A percentile compares a stretch with the other conserved stretches of the same genome.
phyloP scores from a whole-genome alignment of 2,113 vertebrate genomes.

The Ornithorhynchus anatinus region DNA sequence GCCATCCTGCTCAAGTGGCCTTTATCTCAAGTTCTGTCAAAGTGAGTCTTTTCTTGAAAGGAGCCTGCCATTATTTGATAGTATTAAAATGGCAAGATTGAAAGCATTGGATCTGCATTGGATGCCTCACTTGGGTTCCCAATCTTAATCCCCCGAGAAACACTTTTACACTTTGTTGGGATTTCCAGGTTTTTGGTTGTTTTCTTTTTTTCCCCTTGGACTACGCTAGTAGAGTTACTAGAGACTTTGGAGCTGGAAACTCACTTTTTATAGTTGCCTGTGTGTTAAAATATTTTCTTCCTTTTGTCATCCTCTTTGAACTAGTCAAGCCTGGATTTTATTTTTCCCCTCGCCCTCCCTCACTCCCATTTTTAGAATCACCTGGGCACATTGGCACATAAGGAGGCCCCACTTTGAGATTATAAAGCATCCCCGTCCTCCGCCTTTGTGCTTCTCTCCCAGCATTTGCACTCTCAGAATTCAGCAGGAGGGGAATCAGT shows the following conservation, averaged over 20 bases:
- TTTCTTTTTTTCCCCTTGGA: constrained; percentile 11
- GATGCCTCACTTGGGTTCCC: neutral
- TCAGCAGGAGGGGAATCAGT: no score
- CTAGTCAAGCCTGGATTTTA: no score
- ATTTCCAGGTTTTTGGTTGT: constrained; percentile 15
- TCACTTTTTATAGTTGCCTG: constrained; percentile 17
- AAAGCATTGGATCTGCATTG: neutral
- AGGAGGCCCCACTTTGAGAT: no score
- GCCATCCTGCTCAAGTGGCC: constrained; percentile 43
- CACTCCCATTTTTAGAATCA: no score
- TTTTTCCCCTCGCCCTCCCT: no score
- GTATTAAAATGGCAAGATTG: neutral
- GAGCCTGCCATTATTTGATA: neutral
- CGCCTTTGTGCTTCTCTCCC: no score
- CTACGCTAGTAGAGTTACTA: no score
- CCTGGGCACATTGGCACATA: no score
- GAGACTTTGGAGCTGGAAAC: neutral
- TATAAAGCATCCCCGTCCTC: no score
- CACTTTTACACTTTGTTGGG: no score
- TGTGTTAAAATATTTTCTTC: constrained; percentile 27
- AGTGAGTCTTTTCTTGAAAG: constrained; percentile 25
- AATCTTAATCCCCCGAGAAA: no score
- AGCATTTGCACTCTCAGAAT: no score
- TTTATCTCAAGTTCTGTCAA: constrained; percentile 55
- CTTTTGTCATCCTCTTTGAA: constrained; percentile 35